phyloP scores from a whole-genome alignment of 1,140 invertebrate genomes.

The Drosophila pachea region DNA sequence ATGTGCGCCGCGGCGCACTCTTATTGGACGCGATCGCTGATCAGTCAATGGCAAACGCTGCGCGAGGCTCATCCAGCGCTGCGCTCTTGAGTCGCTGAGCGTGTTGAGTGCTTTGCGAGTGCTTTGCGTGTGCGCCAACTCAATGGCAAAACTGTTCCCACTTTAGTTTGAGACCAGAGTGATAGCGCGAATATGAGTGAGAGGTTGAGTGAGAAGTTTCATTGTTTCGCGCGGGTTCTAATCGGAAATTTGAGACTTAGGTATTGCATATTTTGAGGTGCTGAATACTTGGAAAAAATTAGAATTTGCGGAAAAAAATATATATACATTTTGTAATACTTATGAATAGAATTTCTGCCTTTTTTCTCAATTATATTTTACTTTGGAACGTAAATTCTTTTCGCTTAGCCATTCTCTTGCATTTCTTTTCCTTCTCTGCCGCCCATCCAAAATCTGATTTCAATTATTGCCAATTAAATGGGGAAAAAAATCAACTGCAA shows the following conservation, averaged over 20 bases:
- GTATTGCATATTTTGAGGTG: constrained; percentile 6
- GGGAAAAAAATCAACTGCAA: constrained; percentile 31
- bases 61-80: not conserved
- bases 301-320: not conserved
- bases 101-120: not conserved
- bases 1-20: constrained; percentile 6
- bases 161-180: constrained; percentile 4
- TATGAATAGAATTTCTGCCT: not conserved
- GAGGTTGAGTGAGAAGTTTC: not conserved
- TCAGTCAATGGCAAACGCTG: not conserved
- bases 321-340: not conserved
- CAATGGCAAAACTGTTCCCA: constrained; percentile 24
- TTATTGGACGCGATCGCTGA: constrained; percentile 19
- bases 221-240: not conserved
- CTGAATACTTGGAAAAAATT: not conserved
- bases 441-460: constrained; percentile 37
- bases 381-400: not conserved
- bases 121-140: not conserved
- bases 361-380: no score
- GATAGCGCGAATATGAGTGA: not conserved
- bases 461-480: constrained; percentile 69
- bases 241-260: not conserved
- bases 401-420: not conserved
- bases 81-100: not conserved
- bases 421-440: not conserved